Conservation (phyloP, 2,888 invertebrate species). For the Nomada ruficornis region DNA sequence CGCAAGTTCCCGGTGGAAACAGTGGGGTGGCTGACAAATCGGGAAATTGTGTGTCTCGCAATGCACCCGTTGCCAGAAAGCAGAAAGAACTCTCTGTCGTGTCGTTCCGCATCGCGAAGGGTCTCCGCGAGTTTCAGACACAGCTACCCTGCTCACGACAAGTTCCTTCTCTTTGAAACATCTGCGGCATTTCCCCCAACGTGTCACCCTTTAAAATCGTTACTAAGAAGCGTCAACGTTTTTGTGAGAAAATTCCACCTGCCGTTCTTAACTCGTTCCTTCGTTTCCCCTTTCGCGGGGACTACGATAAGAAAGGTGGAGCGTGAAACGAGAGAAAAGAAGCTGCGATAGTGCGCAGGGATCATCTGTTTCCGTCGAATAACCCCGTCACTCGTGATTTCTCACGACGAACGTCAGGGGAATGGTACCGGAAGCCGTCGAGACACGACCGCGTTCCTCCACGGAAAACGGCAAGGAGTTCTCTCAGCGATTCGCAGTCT, state of each 20-base stretch:
- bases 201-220: too few relatives aligned
- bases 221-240: too few relatives aligned
- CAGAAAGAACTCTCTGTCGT: constrained; percentile 39
- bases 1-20: constrained; percentile 45
- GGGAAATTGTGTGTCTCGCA: constrained; percentile 24
- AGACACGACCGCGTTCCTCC: background rate
- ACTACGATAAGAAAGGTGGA: too few relatives aligned
- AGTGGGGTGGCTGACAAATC: constrained; percentile 13
- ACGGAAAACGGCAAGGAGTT: background rate
- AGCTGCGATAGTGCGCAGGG: background rate
- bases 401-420: background rate
- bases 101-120: constrained; percentile 39
- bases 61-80: constrained; percentile 15
- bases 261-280: too few relatives aligned
- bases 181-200: background rate
- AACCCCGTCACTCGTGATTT: constrained; percentile 24
- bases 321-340: background rate
- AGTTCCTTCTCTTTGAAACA: background rate
- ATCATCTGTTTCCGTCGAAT: constrained; percentile 43
- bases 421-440: background rate
- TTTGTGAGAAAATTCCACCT: too few relatives aligned
- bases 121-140: constrained; percentile 16
- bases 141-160: background rate
- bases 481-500: background rate
- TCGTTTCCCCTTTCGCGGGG: too few relatives aligned